phyloP scores from a whole-genome alignment of 1,140 invertebrate genomes.

The Euschistus heros region DNA sequence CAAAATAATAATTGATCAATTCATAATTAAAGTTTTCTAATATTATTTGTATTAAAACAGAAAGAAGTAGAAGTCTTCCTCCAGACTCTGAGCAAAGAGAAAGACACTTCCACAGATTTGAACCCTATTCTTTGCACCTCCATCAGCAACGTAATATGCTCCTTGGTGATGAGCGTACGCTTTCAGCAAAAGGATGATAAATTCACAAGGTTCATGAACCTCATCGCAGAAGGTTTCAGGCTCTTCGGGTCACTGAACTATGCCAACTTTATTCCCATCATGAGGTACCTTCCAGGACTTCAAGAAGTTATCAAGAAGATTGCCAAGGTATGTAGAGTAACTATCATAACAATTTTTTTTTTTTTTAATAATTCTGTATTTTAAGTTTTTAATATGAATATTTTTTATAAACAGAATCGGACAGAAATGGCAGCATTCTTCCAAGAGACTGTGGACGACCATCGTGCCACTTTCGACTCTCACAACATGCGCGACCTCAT shows the following conservation, averaged over 20 bases:
- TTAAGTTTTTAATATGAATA: too few relatives aligned
- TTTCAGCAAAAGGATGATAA: conserved; percentile 63
- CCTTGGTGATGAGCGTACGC: conserved; percentile 76
- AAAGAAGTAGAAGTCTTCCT: conserved; percentile 67
- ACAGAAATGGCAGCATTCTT: conserved; percentile 75
- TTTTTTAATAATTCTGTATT: neutral
- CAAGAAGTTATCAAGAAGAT: conserved; percentile 61
- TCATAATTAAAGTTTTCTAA: neutral
- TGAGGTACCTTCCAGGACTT: conserved; percentile 64
- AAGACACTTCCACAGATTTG: conserved; percentile 53
- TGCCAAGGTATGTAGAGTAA: conserved; percentile 37
- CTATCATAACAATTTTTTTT: neutral
- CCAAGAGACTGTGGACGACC: conserved; percentile 68
- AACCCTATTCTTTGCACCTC: conserved; percentile 62
- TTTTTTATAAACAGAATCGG: conserved; percentile 43
- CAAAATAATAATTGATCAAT: neutral
- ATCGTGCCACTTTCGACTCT: conserved; percentile 60
- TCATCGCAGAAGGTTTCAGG: conserved; percentile 81
- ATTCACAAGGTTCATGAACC: conserved; percentile 65
- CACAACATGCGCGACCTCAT: conserved; percentile 71
- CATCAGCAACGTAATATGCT: conserved; percentile 85
- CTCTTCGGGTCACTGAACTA: conserved; percentile 58
- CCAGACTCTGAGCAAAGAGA: conserved; percentile 44
- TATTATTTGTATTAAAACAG: conserved; percentile 35
- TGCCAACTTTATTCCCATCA: conserved; percentile 55